phyloP scores from a whole-genome alignment of 2,888 invertebrate genomes.

The Morpho helenor region DNA sequence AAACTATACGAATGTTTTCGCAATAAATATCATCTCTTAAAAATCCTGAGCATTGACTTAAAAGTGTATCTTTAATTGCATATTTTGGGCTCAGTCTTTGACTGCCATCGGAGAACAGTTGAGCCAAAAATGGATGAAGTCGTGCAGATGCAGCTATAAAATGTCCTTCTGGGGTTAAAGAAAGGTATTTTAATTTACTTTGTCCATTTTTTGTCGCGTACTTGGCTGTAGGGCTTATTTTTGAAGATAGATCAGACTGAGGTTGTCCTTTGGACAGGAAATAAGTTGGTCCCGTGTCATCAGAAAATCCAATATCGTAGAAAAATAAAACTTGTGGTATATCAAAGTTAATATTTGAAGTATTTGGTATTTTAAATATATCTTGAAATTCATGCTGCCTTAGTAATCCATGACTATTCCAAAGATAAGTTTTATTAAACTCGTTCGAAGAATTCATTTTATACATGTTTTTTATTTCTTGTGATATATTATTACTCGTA shows the following conservation, averaged over 20 bases:
- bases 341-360: conserved; percentile 26
- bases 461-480: background rate
- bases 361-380: conserved; percentile 15
- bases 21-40: conserved; percentile 50
- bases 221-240: conserved; percentile 16
- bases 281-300: conserved; percentile 35
- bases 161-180: conserved; percentile 51
- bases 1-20: conserved; percentile 54
- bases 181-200: conserved; percentile 34
- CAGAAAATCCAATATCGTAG: conserved; percentile 45
- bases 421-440: background rate
- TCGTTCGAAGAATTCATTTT: conserved; percentile 1
- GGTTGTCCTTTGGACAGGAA: conserved; percentile 31
- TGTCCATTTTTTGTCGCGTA: conserved; percentile 5
- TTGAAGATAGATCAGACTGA: conserved; percentile 21
- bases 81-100: conserved; percentile 46
- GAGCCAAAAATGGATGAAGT: conserved; percentile 53
- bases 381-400: conserved; percentile 22
- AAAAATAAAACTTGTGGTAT: conserved; percentile 42
- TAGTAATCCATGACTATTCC: conserved; percentile 1
- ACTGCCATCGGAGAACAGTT: conserved; percentile 45
- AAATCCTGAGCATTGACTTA: conserved; percentile 48
- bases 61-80: conserved; percentile 48
- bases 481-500: background rate
- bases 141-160: conserved; percentile 53